phyloP scores from a whole-genome alignment of 2,113 vertebrate species.

The Apaloderma vittatum region DNA sequence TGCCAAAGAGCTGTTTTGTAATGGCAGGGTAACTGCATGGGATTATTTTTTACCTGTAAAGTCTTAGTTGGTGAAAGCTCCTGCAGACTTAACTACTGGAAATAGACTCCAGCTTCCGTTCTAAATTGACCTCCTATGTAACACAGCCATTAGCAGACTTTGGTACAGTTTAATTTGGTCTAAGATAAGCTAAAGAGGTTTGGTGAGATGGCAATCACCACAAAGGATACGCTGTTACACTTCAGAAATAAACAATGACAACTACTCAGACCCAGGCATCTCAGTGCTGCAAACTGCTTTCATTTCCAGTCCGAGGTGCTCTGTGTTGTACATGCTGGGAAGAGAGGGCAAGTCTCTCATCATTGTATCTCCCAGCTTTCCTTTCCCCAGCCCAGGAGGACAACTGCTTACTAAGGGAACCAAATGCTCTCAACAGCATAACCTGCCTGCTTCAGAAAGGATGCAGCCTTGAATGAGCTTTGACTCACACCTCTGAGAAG shows the following conservation, averaged over 20 bases:
- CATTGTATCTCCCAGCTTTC: fast-evolving
- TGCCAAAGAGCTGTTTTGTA: not conserved
- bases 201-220: not conserved
- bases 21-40: not conserved
- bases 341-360: not conserved
- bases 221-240: not conserved
- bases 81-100: not conserved
- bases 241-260: not conserved
- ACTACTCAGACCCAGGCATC: not conserved
- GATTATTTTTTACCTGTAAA: not conserved
- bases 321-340: not conserved
- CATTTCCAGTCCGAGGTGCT: not conserved
- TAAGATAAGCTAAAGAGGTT: not conserved
- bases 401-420: not conserved
- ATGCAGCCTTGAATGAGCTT: not conserved
- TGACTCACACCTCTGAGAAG: not conserved
- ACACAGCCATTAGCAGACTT: not conserved
- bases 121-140: not conserved
- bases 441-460: not conserved
- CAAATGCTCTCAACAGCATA: not conserved
- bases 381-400: not conserved
- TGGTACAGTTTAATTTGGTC: not conserved
- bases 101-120: not conserved
- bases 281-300: not conserved
- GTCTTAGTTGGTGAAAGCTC: not conserved